These are phyloP conservation scores for Lathronympha strigana DNA, from an alignment of 2,888 invertebrate genomes.

Conservation along the genomic window DNA sequence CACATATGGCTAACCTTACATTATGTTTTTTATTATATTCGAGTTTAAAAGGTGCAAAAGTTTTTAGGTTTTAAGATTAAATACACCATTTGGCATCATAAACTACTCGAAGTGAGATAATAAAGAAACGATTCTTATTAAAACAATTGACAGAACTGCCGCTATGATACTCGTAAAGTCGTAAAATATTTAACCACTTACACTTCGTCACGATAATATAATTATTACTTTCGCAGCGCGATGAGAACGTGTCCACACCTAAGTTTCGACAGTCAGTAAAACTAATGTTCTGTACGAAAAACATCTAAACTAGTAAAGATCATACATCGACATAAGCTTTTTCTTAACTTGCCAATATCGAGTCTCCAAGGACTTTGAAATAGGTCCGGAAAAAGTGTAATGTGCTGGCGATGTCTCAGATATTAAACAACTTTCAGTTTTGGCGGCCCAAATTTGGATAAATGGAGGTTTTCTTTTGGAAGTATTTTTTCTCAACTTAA, in stretches of 20 bases:
- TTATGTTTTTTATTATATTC: too few relatives aligned
- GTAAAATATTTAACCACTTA: too few relatives aligned
- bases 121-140: too few relatives aligned
- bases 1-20: too few relatives aligned
- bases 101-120: too few relatives aligned
- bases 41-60: too few relatives aligned
- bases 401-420: conserved; percentile 10
- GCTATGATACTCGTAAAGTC: too few relatives aligned
- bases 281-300: not conserved
- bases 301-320: not conserved
- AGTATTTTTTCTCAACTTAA: not conserved
- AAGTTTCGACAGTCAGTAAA: not conserved
- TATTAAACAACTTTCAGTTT: conserved; percentile 5
- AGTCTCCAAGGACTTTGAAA: conserved; percentile 1
- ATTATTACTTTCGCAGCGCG: conserved; percentile 2
- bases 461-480: conserved; percentile 8
- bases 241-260: conserved; percentile 6
- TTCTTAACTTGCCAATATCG: not conserved
- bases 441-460: not conserved
- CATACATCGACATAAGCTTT: not conserved
- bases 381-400: conserved; percentile 9
- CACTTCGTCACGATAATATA: too few relatives aligned
- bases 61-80: too few relatives aligned
- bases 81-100: too few relatives aligned
- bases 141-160: too few relatives aligned